phyloP scores from a whole-genome alignment of 2,888 invertebrate species.

The Apotomis turbidana region DNA sequence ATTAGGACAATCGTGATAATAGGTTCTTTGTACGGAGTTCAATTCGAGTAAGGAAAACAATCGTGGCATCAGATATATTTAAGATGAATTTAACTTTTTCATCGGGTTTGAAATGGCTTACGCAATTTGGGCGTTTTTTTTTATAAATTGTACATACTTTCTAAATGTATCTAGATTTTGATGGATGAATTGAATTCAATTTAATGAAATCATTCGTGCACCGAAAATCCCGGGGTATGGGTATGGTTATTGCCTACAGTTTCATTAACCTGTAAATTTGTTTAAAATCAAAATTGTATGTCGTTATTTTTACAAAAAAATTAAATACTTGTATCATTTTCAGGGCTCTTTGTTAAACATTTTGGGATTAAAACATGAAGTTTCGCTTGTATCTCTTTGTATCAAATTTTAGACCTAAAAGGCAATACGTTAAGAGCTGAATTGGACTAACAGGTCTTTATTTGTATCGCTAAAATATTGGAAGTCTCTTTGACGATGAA shows the following conservation, averaged over 20 bases:
- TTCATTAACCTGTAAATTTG: no score
- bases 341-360: background rate
- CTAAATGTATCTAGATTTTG: no score
- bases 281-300: background rate
- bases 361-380: background rate
- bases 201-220: no score
- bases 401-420: background rate
- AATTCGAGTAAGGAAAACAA: conserved; percentile 4
- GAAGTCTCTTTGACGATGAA: background rate
- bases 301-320: background rate
- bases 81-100: background rate
- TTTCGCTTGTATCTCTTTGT: background rate
- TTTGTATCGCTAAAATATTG: conserved; percentile 1
- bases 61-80: background rate
- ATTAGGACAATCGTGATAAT: conserved; percentile 30
- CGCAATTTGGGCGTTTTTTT: no score
- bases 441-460: background rate
- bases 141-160: no score
- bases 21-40: conserved; percentile 5
- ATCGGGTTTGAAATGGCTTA: no score
- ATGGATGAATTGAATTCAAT: no score
- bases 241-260: no score
- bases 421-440: background rate
- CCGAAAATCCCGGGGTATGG: no score
- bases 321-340: background rate